Percentiles rank a stretch among this genome's conserved stretches.
Conservation (phyloP, 1,140 invertebrate genomes). For the Lordiphosa stackelbergi region DNA sequence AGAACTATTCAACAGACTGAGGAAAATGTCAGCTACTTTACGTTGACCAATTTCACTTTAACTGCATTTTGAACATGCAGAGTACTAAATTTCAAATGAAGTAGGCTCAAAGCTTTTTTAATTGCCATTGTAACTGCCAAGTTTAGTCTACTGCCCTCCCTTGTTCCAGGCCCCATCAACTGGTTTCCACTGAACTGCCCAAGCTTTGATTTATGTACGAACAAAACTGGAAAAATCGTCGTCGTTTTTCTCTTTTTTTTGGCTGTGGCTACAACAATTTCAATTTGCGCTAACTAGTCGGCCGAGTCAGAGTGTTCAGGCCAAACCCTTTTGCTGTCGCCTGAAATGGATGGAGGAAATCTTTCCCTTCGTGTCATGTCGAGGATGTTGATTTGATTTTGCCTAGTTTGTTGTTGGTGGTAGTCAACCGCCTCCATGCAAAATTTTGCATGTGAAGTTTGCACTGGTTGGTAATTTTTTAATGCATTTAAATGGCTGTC, state of each 20-base stretch:
- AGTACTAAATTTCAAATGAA: constrained; percentile 27
- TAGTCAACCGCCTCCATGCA: constrained; percentile 27
- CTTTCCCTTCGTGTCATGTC: background rate
- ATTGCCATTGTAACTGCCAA: constrained; percentile 43
- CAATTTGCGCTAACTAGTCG: constrained; percentile 57
- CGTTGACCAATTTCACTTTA: constrained; percentile 1
- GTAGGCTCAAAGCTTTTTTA: constrained; percentile 38
- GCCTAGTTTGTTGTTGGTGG: constrained; percentile 37
- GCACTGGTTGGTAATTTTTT: constrained; percentile 58
- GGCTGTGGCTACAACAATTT: constrained; percentile 44
- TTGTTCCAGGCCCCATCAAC: background rate
- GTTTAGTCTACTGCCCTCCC: constrained; percentile 5
- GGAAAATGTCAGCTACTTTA: constrained; percentile 1
- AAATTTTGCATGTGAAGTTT: too few species aligned
- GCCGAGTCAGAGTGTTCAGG: constrained; percentile 30
- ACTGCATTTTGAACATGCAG: constrained; percentile 15
- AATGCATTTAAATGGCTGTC: constrained; percentile 71
- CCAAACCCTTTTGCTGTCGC: constrained; percentile 50
- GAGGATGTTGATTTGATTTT: constrained; percentile 49
- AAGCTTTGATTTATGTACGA: constrained; percentile 52
- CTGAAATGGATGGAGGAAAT: constrained; percentile 20
- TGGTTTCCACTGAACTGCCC: constrained; percentile 1
- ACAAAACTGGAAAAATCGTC: constrained; percentile 16
- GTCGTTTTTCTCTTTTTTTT: constrained; percentile 13
- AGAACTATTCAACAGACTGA: too few species aligned